Evolutionary conservation across 1,140 invertebrate species (phyloP), one percentile per base, ranked within the genome.

Genomic region (Platyura marginata): DNA sequence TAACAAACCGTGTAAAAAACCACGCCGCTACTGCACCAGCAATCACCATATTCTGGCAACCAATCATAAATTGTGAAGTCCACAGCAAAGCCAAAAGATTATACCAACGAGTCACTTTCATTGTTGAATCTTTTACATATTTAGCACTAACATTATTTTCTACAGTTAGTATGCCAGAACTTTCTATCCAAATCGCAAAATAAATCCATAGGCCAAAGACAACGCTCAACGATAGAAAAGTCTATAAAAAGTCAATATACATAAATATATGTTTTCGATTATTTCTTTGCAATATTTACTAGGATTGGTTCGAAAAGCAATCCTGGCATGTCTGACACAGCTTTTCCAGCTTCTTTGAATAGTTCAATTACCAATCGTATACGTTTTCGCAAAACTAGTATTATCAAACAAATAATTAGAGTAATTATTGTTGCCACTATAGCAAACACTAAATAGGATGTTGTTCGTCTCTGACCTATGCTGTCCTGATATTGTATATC

Each of bases 341-440:
- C 80, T 59, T 78, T 79, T 40, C 80, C 81, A 16, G 82, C 76
- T 64, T 87, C 81, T 44, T 70, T 68, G 53, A 86, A 85, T 23
- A 85, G 61, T 33, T 73, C 68, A 21, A 79, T 70, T 0, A 82
- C 79, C 39, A 84, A 59, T 21, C 65, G 58, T 39, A 85, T 75
- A 41, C 81, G 63, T 51, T 79, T 81, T 49, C 81, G 66, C 75
- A 86, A 73, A 1, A 76, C 73, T 18, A 84, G 50, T 4, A 85
- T 61, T 1, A 84, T 59, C n/a, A 83, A 46, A 38, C 80, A 46
- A 29, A 80, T 65, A 33, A 80, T 55, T 2, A 77, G 56, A 6
- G 79, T 74, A 6, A 75, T 59, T 21, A 78, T 57, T 13, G 76
- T 72, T 32, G 74, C 67, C 33, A 72, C 53, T 20, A 80, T 73